phyloP scores from a whole-genome alignment of 2,888 invertebrate species.

The Drosophila lacicola region DNA sequence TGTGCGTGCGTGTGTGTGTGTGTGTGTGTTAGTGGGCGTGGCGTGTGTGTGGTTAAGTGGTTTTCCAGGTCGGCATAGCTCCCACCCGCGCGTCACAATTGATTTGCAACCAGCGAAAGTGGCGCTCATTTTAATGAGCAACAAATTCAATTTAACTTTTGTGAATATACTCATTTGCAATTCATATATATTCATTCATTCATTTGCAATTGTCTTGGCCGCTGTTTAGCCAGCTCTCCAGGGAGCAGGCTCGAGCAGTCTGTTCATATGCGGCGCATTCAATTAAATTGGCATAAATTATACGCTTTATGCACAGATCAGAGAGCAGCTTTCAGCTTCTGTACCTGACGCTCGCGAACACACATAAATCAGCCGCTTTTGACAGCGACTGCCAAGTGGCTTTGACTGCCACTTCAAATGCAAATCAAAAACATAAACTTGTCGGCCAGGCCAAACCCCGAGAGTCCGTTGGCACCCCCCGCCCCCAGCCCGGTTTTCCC shows the following conservation, averaged over 20 bases:
- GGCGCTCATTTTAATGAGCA: slow-evolving; percentile 71
- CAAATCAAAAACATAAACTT: slow-evolving; percentile 71
- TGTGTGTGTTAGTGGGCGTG: slow-evolving; percentile 13
- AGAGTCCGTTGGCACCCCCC: slow-evolving; percentile 7
- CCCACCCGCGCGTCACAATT: background rate
- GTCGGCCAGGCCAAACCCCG: slow-evolving; percentile 32
- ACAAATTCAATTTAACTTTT: slow-evolving; percentile 72
- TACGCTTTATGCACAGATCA: slow-evolving; percentile 51
- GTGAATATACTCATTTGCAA: slow-evolving; percentile 70
- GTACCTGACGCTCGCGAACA: background rate
- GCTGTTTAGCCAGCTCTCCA: slow-evolving; percentile 28
- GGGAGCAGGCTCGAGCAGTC: slow-evolving; percentile 19
- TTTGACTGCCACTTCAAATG: slow-evolving; percentile 60
- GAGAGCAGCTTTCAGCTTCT: slow-evolving; percentile 24
- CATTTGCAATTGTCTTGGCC: slow-evolving; percentile 64
- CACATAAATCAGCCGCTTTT: slow-evolving; percentile 67
- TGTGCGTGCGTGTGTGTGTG: background rate
- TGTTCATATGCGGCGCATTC: slow-evolving; percentile 60
- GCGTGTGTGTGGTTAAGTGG: slow-evolving; percentile 65
- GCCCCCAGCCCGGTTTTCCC: background rate
- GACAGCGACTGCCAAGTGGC: slow-evolving; percentile 55
- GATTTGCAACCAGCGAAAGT: slow-evolving; percentile 31
- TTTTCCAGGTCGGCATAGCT: slow-evolving; percentile 57
- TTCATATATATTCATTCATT: slow-evolving; percentile 70
- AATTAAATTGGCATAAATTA: slow-evolving; percentile 82